A percentile compares a stretch with the other conserved stretches of the same genome.
Evolutionary conservation across 2,113 vertebrate genomes (phyloP).

Genomic region (Aphyosemion australe): DNA sequence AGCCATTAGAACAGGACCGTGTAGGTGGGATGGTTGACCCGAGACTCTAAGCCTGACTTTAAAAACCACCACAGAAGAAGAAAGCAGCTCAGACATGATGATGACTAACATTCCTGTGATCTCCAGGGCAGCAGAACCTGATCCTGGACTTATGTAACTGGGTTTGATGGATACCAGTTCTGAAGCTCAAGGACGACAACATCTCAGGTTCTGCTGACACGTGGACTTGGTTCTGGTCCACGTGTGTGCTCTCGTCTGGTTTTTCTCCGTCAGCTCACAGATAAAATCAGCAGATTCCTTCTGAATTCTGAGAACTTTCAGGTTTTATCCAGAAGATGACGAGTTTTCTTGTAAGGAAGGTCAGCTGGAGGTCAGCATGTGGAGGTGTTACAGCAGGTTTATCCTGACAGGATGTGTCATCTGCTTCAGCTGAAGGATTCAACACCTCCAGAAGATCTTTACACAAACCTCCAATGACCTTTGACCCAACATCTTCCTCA

Average conservation of each 20-base stretch:
- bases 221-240: not conserved
- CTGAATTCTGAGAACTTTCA: not conserved
- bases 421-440: too few species aligned
- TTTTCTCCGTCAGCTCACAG: not conserved
- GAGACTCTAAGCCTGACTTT: too few species aligned
- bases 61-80: slow-evolving; percentile 14
- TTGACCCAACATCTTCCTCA: too few species aligned
- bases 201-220: slow-evolving; percentile 6
- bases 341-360: too few species aligned
- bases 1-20: too few species aligned
- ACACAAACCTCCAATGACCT: too few species aligned
- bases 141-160: slow-evolving; percentile 5
- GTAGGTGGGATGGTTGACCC: too few species aligned
- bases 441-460: too few species aligned
- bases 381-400: too few species aligned
- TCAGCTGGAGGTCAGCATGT: too few species aligned
- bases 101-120: not conserved
- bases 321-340: not conserved
- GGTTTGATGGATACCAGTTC: slow-evolving; percentile 29
- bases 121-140: slow-evolving; percentile 1
- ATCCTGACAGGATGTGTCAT: too few species aligned
- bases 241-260: not conserved
- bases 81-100: not conserved
- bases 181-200: slow-evolving; percentile 23
- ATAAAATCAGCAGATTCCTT: not conserved